These are phyloP conservation scores for Proteles cristata DNA, from an alignment of 2,113 vertebrate genomes.

Conservation along the genomic window DNA sequence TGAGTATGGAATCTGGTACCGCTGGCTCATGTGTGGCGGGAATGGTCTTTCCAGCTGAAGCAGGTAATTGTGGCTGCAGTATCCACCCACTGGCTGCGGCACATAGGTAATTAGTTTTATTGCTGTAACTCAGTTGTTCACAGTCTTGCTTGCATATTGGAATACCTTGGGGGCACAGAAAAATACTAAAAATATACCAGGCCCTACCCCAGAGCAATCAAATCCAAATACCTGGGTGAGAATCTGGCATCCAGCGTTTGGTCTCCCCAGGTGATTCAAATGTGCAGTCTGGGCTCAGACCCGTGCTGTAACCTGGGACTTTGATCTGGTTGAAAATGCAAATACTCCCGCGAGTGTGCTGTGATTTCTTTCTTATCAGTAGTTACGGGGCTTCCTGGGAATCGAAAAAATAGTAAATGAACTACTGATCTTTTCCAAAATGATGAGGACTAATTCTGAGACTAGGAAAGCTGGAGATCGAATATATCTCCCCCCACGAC, in stretches of 20 bases:
- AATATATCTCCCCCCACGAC: background rate
- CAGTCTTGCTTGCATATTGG: background rate
- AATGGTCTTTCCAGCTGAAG: background rate
- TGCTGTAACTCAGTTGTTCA: background rate
- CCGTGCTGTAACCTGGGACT: background rate
- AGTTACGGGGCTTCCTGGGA: background rate
- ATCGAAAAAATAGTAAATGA: background rate
- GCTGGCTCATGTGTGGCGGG: too few relatives aligned
- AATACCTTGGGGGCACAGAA: background rate
- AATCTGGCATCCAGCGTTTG: background rate
- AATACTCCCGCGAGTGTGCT: background rate
- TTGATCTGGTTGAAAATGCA: background rate
- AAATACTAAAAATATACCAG: constrained; percentile 29
- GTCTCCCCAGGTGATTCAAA: background rate
- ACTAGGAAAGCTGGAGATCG: background rate
- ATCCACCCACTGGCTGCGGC: background rate
- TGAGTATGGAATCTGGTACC: background rate
- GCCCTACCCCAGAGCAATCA: background rate
- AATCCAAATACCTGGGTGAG: background rate
- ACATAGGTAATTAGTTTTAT: constrained; percentile 4
- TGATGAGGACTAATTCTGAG: background rate
- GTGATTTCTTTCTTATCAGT: background rate
- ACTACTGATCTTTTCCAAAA: background rate
- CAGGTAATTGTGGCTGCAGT: background rate
- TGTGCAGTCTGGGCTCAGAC: background rate